These are phyloP conservation scores for Trachymyrmex septentrionalis DNA, from an alignment of 1,140 invertebrate genomes.

Conservation along the genomic window DNA sequence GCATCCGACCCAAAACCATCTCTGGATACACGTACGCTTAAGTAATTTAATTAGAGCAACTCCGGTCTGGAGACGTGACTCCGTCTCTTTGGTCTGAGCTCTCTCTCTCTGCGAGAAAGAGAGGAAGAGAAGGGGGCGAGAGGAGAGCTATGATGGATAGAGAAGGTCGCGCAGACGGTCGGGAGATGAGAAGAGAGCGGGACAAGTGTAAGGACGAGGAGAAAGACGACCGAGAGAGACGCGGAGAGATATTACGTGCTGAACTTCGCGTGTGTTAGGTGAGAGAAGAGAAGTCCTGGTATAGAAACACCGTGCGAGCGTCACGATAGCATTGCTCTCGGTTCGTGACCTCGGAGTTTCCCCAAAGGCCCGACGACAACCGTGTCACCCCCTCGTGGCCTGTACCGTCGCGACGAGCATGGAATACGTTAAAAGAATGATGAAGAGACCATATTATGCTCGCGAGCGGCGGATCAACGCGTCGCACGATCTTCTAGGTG, in stretches of 20 bases:
- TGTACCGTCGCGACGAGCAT: constrained; percentile 71
- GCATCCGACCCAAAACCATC: constrained; percentile 76
- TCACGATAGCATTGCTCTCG: constrained; percentile 75
- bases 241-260: constrained; percentile 46
- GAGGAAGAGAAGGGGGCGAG: constrained; percentile 20
- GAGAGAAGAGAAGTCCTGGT: constrained; percentile 58
- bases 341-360: constrained; percentile 73
- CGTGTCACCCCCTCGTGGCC: constrained; percentile 66
- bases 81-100: constrained; percentile 80
- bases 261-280: constrained; percentile 48
- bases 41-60: constrained; percentile 85
- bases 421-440: constrained; percentile 81
- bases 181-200: constrained; percentile 72
- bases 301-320: constrained; percentile 68
- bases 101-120: constrained; percentile 68
- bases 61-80: constrained; percentile 82
- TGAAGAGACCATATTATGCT: constrained; percentile 75
- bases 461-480: constrained; percentile 42
- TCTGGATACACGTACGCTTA: constrained; percentile 83
- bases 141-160: constrained; percentile 73
- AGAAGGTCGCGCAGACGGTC: constrained; percentile 67
- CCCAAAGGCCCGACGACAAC: constrained; percentile 69
- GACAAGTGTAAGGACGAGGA: constrained; percentile 73
- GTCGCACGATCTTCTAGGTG: constrained; percentile 20
- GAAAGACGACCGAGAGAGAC: constrained; percentile 50